Evolutionary conservation across 2,797 vertebrate species (phyloP).

Genomic region (Micrastur ruficollis): DNA sequence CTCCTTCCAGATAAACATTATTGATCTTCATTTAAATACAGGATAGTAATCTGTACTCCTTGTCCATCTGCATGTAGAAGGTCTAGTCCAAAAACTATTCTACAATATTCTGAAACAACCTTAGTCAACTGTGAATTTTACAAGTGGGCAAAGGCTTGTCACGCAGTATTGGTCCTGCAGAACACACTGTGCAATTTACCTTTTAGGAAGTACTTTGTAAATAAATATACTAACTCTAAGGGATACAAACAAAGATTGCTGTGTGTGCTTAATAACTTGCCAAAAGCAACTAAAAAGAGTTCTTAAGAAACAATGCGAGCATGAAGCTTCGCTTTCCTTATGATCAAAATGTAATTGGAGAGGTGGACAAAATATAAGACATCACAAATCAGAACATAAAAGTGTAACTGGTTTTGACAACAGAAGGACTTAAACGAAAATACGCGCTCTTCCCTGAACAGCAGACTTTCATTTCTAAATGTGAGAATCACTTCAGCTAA

Average conservation of each 20-base stretch:
- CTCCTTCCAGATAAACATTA: neutral
- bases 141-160: neutral
- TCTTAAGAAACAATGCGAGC: neutral
- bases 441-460: neutral
- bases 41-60: neutral
- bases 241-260: neutral
- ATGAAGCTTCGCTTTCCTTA: neutral
- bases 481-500: neutral
- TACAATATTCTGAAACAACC: neutral
- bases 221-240: neutral
- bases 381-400: no score
- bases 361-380: no score
- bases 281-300: neutral
- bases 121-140: no score
- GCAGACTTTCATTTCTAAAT: neutral
- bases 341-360: neutral
- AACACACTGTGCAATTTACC: neutral
- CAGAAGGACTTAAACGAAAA: neutral
- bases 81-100: neutral
- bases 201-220: neutral
- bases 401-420: neutral
- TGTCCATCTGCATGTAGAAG: neutral
- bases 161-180: neutral
- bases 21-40: neutral
- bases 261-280: neutral